phyloP scores from a whole-genome alignment of 2,113 vertebrate species.

The Trichechus manatus region DNA sequence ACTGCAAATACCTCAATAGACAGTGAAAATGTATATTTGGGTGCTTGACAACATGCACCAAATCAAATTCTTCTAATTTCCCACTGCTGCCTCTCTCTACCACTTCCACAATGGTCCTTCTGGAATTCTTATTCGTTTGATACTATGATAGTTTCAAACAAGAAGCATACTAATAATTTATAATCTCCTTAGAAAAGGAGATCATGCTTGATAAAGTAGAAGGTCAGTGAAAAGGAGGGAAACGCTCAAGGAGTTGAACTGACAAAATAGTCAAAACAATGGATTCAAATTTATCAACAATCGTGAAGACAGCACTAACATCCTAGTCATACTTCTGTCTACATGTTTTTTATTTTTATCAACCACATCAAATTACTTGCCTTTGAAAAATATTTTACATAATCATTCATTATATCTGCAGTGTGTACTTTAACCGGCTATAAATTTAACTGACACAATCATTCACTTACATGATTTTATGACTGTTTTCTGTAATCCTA shows the following conservation, averaged over 20 bases:
- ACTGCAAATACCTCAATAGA: background rate
- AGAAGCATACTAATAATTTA: background rate
- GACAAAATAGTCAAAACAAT: no score
- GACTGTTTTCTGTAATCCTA: background rate
- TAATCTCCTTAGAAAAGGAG: background rate
- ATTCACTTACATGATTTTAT: background rate
- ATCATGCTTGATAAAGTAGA: no score
- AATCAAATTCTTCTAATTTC: background rate
- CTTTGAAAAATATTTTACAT: background rate
- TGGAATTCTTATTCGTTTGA: background rate
- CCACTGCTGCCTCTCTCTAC: background rate
- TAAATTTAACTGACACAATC: background rate
- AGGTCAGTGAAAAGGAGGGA: no score
- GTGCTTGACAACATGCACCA: background rate
- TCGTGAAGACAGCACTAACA: background rate
- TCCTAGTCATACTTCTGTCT: background rate
- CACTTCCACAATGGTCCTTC: background rate
- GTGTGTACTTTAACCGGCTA: background rate
- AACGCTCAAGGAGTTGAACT: no score
- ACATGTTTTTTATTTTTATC: background rate
- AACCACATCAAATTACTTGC: background rate
- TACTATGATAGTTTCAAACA: background rate
- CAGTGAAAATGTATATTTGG: background rate
- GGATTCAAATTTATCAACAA: no score
- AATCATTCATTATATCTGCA: background rate